Evolutionary conservation across 2,888 invertebrate species (phyloP).

Genomic region (Microplitis deprimator): DNA sequence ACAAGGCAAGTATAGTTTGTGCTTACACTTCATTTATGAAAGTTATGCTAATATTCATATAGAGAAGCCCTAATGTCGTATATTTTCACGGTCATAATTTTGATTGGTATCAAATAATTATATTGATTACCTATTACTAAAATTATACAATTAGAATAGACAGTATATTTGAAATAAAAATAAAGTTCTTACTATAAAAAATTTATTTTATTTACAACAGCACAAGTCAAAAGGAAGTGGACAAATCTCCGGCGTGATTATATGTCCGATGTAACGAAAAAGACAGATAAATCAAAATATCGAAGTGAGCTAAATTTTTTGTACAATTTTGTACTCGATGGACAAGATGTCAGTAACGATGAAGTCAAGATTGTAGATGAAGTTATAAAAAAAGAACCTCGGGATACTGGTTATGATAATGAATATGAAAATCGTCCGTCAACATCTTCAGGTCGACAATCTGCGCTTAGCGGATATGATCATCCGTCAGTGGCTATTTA

Average conservation of each 20-base stretch:
- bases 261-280: neutral
- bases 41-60: too few species aligned
- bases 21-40: too few species aligned
- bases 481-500: neutral
- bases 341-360: neutral
- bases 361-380: neutral
- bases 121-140: too few species aligned
- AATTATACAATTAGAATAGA: too few species aligned
- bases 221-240: too few species aligned
- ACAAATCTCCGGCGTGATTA: neutral
- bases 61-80: too few species aligned
- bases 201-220: too few species aligned
- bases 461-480: neutral
- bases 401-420: neutral
- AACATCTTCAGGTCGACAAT: neutral
- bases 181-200: too few species aligned
- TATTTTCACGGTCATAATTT: too few species aligned
- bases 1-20: too few species aligned
- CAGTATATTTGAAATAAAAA: too few species aligned
- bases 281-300: neutral
- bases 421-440: neutral
- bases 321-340: neutral
- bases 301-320: neutral
- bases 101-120: too few species aligned
- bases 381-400: neutral